phyloP scores from a whole-genome alignment of 2,797 vertebrate species.

The Enteromius viviparus region DNA sequence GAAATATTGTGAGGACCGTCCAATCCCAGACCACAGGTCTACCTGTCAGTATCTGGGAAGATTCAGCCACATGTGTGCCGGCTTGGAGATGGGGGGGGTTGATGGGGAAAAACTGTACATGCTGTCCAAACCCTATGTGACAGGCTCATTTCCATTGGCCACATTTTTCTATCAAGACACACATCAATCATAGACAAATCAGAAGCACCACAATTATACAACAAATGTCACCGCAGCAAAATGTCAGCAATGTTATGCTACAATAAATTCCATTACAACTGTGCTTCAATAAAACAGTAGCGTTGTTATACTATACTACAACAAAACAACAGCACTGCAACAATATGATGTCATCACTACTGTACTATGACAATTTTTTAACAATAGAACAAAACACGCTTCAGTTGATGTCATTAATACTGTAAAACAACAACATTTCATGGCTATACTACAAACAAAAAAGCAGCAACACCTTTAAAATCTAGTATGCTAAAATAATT shows the following conservation, averaged over 20 bases:
- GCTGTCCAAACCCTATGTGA: not conserved
- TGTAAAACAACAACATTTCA: no score
- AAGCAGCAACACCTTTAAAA: not conserved
- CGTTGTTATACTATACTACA: not conserved
- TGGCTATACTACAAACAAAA: not conserved
- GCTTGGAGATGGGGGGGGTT: not conserved
- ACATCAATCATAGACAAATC: not conserved
- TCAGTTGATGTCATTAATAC: not conserved
- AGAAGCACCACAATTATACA: not conserved
- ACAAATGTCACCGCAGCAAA: not conserved
- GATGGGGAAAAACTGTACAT: not conserved
- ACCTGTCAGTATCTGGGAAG: conserved; percentile 27
- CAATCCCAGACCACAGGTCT: conserved; percentile 24
- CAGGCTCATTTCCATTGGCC: not conserved
- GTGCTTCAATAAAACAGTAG: no score
- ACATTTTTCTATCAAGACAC: not conserved
- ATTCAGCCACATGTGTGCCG: not conserved
- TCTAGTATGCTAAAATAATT: no score
- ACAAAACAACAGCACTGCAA: not conserved
- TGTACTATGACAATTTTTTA: not conserved
- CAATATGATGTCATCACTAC: not conserved
- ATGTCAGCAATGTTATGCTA: not conserved
- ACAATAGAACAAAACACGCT: not conserved
- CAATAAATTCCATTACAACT: no score
- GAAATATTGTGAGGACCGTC: conserved; percentile 10